Evolutionary conservation across 2,113 vertebrate genomes (phyloP).

Genomic region (Verasper variegatus): DNA sequence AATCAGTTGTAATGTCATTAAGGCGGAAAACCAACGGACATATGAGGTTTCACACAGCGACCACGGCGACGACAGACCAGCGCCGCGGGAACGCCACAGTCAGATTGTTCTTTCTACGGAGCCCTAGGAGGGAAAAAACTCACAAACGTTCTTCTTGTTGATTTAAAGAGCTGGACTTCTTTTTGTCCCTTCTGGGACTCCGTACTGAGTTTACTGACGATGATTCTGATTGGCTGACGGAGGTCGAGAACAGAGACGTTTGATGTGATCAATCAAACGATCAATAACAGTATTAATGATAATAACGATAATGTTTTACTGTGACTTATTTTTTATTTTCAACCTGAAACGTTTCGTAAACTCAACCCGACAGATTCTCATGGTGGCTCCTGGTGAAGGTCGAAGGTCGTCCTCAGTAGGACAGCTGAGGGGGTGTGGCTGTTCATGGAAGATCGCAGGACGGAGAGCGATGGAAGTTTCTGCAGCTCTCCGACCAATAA

Average conservation of each 20-base stretch:
- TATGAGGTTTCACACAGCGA: too few relatives aligned
- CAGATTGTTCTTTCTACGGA: too few relatives aligned
- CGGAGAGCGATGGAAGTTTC: slow-evolving; percentile 42
- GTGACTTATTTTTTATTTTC: neutral
- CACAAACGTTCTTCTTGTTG: too few relatives aligned
- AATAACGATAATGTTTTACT: neutral
- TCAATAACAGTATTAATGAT: neutral
- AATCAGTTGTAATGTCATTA: too few relatives aligned
- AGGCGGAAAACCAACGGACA: too few relatives aligned
- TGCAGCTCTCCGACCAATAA: slow-evolving; percentile 29
- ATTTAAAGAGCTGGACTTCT: too few relatives aligned
- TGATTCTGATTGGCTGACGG: neutral
- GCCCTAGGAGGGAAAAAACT: too few relatives aligned
- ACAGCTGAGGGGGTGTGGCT: slow-evolving; percentile 18
- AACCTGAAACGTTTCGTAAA: neutral
- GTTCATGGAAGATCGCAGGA: slow-evolving; percentile 62
- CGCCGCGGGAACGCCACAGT: too few relatives aligned
- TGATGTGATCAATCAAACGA: too few relatives aligned
- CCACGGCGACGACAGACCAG: too few relatives aligned
- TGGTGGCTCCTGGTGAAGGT: neutral
- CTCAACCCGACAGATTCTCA: neutral
- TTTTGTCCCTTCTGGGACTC: neutral
- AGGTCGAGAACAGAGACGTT: neutral
- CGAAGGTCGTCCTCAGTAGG: neutral
- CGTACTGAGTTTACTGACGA: neutral